Conservation (phyloP, 2,113 vertebrate genomes). For the Naja naja region DNA sequence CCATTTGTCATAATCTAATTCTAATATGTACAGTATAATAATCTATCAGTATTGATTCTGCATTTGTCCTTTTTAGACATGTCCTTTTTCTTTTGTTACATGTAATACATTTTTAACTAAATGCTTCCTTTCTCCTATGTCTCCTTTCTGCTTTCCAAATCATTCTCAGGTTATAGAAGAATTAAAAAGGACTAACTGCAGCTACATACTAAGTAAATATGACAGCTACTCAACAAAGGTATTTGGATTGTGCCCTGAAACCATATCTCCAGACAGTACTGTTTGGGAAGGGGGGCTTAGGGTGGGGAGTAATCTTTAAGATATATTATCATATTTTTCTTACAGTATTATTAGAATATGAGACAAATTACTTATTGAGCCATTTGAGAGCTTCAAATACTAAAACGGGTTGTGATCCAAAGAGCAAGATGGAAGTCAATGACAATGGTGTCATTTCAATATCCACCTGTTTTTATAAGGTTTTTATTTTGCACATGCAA, state of each 20-base stretch:
- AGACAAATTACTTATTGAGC: neutral
- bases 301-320: neutral
- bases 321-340: neutral
- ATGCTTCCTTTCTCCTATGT: neutral
- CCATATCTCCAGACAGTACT: neutral
- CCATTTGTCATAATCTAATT: neutral
- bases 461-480: neutral
- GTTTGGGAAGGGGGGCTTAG: neutral
- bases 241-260: neutral
- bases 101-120: neutral
- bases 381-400: neutral
- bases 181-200: constrained; percentile 38
- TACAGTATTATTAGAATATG: neutral
- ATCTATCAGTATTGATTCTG: neutral
- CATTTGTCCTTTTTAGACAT: neutral
- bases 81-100: neutral
- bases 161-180: constrained; percentile 36
- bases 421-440: neutral
- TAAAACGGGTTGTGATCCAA: neutral
- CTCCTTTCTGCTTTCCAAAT: neutral
- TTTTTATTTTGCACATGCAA: neutral
- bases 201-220: constrained; percentile 34
- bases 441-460: neutral
- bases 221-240: constrained; percentile 52
- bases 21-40: neutral